These are phyloP conservation scores for Metopia argyrocephala DNA, from an alignment of 2,888 invertebrate species.

Conservation along the genomic window DNA sequence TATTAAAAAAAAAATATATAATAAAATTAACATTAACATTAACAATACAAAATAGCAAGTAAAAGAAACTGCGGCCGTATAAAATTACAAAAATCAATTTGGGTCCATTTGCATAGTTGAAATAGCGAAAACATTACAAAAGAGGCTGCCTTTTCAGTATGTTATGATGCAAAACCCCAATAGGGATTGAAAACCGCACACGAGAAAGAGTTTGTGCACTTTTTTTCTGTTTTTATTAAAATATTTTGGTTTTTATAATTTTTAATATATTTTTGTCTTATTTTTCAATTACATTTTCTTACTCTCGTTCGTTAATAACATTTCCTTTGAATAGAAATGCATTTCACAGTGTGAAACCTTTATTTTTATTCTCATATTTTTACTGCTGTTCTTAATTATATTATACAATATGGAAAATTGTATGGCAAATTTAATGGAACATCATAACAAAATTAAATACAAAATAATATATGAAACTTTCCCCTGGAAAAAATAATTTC, in stretches of 20 bases:
- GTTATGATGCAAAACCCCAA: too few relatives aligned
- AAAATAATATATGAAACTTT: not conserved
- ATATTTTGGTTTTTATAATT: slow-evolving; percentile 32
- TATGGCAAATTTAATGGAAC: slow-evolving; percentile 44
- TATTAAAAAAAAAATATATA: too few relatives aligned
- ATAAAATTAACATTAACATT: too few relatives aligned
- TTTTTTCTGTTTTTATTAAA: slow-evolving; percentile 59
- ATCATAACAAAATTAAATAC: slow-evolving; percentile 51
- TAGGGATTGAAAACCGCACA: too few relatives aligned
- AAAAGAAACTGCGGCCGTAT: too few relatives aligned
- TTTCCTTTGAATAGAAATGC: slow-evolving; percentile 60
- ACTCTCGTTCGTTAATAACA: slow-evolving; percentile 58
- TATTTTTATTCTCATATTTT: slow-evolving; percentile 49
- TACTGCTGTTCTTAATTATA: not conserved
- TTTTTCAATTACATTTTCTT: slow-evolving; percentile 17
- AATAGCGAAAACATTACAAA: too few relatives aligned
- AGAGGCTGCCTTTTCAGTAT: too few relatives aligned
- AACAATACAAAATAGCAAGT: too few relatives aligned
- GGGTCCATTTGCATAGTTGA: too few relatives aligned
- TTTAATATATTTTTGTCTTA: not conserved
- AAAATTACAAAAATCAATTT: too few relatives aligned
- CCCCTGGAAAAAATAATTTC: too few relatives aligned
- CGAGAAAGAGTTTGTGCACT: too few relatives aligned
- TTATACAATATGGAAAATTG: slow-evolving; percentile 51
- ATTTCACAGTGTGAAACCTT: slow-evolving; percentile 71